Evolutionary conservation across 2,888 invertebrate species (phyloP), one percentile per base, ranked within the genome.

Genomic region (Xanthorhoe designata): DNA sequence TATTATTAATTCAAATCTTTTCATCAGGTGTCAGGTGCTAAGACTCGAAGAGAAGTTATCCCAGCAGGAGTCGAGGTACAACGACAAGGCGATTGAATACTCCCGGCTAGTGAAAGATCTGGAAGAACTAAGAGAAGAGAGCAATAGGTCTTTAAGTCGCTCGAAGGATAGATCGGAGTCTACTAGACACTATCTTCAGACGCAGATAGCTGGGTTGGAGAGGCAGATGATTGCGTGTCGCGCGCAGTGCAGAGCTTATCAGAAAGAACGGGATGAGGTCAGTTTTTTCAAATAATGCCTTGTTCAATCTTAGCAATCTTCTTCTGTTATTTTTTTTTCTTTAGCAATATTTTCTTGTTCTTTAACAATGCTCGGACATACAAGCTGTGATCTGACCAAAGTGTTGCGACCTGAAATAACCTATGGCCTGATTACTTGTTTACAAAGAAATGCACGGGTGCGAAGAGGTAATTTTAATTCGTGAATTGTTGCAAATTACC

Each of bases 241-340:
- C 8, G 92, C 92, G 0, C 90, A 89, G 65, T 86, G 86, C 55
- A 79, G 83, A 57, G 79, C 87, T 5, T 87, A 84, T 57, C 90
- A 91, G 68, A 92, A 91, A 72, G 92, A 92, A 63, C 81, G 91
- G 42, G 91, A 92, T 58, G 91, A 92, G 75, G 92, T 92, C 69
- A 69, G 71, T 18, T 13, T 38, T n/a, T n/a, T n/a, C n/a, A n/a
- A n/a, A n/a, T n/a, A n/a, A n/a, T n/a, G n/a, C n/a, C n/a, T n/a
- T n/a, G n/a, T n/a, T n/a, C n/a, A n/a, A n/a, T n/a, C n/a, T n/a
- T n/a, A n/a, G n/a, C n/a, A n/a, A n/a, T n/a, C n/a, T n/a, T n/a
- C n/a, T n/a, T n/a, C n/a, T 15, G 2, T 15, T 53, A 0, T 35
- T 13, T 42, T 0, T 13, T 10, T 35, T 3, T 42, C 2, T 42